Evolutionary conservation across 2,888 invertebrate species (phyloP).

Genomic region (Lochmaea crataegi): DNA sequence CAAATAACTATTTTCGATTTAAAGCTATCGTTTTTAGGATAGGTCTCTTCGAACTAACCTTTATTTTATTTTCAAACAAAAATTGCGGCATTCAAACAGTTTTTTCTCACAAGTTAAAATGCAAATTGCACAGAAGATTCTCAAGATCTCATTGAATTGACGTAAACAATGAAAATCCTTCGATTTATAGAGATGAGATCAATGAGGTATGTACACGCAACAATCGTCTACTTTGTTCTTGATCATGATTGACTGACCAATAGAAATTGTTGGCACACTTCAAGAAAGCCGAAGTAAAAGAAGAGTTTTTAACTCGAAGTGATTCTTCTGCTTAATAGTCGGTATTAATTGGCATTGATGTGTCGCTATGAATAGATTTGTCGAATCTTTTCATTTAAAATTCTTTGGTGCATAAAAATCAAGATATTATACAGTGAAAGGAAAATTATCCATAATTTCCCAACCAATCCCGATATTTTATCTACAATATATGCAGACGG

Average conservation of each 20-base stretch:
- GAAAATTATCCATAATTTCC: no score
- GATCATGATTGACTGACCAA: conserved; percentile 46
- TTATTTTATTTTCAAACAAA: background rate
- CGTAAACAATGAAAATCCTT: conserved; percentile 41
- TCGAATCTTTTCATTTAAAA: background rate
- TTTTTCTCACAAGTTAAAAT: conserved; percentile 23
- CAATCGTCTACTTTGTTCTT: conserved; percentile 38
- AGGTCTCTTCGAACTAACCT: conserved; percentile 3
- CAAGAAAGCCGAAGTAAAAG: conserved; percentile 12
- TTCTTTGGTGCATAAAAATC: background rate
- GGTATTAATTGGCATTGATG: background rate
- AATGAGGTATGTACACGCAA: conserved; percentile 33
- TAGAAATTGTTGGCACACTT: conserved; percentile 37
- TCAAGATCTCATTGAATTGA: conserved; percentile 12
- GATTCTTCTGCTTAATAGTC: background rate
- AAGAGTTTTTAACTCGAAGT: background rate
- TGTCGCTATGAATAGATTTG: background rate
- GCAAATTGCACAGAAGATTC: conserved; percentile 16
- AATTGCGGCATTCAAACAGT: background rate
- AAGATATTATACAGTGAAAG: no score
- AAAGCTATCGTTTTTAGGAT: background rate
- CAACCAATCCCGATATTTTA: no score
- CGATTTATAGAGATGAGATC: conserved; percentile 38
- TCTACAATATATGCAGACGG: no score
- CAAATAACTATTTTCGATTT: no score